Evolutionary conservation across 2,797 vertebrate species (phyloP).

Genomic region (Luscinia megarhynchos): DNA sequence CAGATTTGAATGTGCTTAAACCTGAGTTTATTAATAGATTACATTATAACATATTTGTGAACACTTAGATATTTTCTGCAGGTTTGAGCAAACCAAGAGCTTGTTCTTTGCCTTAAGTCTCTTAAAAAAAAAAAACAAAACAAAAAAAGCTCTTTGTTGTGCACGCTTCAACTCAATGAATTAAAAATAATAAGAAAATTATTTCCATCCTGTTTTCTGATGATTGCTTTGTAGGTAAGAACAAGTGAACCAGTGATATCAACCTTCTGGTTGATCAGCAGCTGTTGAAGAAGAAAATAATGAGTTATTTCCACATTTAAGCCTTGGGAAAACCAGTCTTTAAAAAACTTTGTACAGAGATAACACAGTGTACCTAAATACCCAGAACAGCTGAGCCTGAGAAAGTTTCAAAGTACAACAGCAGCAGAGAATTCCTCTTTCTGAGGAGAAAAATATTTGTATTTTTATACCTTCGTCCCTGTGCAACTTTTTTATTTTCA

Average conservation of each 20-base stretch:
- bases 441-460: not conserved
- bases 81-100: not conserved
- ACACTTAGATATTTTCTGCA: not conserved
- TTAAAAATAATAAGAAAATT: not conserved
- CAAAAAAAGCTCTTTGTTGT: no score
- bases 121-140: not conserved
- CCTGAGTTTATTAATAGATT: not conserved
- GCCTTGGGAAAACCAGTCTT: not conserved
- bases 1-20: not conserved
- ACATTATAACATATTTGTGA: not conserved
- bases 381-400: accelerated
- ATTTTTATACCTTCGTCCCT: not conserved
- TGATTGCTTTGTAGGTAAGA: not conserved
- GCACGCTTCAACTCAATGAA: not conserved
- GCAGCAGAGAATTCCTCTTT: not conserved
- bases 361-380: not conserved
- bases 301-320: not conserved
- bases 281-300: not conserved
- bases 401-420: not conserved
- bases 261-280: not conserved
- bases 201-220: not conserved
- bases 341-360: not conserved
- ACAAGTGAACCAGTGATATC: not conserved
- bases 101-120: not conserved
- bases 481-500: not conserved